Conservation (phyloP, 1,140 invertebrate species). For the Pseudomyrmex dendroicus region DNA sequence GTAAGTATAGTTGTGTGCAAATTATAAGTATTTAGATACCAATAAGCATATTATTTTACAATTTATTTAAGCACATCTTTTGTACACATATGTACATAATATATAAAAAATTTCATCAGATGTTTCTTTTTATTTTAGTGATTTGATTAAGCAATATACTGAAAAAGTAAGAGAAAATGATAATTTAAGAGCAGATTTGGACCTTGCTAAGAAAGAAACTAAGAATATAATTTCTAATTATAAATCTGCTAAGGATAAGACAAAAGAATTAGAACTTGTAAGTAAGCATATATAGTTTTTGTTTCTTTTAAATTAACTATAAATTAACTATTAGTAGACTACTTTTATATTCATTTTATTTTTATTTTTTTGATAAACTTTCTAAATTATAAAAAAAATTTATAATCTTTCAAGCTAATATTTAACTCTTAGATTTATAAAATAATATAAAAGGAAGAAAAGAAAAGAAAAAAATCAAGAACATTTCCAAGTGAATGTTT, state of each 20-base stretch:
- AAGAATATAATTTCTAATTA: constrained; percentile 63
- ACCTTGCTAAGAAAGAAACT: constrained; percentile 33
- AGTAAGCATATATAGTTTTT: constrained; percentile 34
- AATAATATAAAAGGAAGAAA: no score
- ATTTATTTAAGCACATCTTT: background rate
- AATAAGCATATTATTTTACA: constrained; percentile 1
- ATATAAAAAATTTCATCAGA: background rate
- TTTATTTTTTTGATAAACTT: background rate
- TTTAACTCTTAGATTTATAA: no score
- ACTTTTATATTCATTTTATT: no score
- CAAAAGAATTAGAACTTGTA: constrained; percentile 72
- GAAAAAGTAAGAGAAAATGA: constrained; percentile 74
- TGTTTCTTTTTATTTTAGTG: constrained; percentile 64
- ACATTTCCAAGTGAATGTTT: no score
- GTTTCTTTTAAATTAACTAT: background rate
- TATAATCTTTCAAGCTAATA: constrained; percentile 13
- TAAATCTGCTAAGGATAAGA: constrained; percentile 63
- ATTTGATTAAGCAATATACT: constrained; percentile 73
- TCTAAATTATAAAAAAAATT: background rate
- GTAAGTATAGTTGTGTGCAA: constrained; percentile 65
- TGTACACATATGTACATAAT: constrained; percentile 7
- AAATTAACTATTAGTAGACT: background rate
- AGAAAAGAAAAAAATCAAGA: no score
- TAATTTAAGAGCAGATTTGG: constrained; percentile 65
- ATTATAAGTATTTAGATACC: background rate